Base-by-base conservation (phyloP, 2,888 invertebrate genomes). In the Acheta domesticus region DNA sequence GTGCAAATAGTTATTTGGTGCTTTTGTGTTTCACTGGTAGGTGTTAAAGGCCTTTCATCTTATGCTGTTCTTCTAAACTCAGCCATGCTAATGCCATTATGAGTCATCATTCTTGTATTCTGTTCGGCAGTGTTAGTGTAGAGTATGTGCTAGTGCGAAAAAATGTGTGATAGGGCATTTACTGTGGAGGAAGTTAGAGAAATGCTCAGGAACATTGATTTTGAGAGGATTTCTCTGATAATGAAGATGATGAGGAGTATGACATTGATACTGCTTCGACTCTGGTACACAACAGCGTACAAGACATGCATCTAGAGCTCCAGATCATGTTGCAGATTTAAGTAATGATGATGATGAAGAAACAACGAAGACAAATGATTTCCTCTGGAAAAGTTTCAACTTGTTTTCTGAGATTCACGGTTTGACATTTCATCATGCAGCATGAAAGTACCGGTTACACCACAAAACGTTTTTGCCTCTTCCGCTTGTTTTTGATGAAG, bases 181-280 rank as follows among this genome's bases (percentile, higher is more conserved):
- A 36, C 36, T 36, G 0, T 36, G 8, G 36, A 36, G 5, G 36
- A 5, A 74, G 74, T 2, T n/a, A n/a, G 16, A 74, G 12, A 14
- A 74, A 74, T 74, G 74, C 12, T 74, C 74, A 74, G 19, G 74
- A n/a, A 74, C 3, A 74, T n/a, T 74, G 74, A 74, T 14, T 74
- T 74, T 74, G 74, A 74, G 16, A 74, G 11, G 12, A 74, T 74
- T 74, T 12, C 19, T 74, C 2, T 2, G 74, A 74, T 1, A 74
- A 11, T 12, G 16, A 74, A 21, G 2, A 74, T 14, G 74, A 74
- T 11, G 3, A 74, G 74, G 16, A 74, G 1, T 16, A 20, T 74
- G 12, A 74, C 19, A 74, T 74, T 2, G 0, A 74, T 12, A n/a
- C n/a, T 4, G n/a, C 74, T 74, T 19, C 21, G 16, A 74, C 16